Evolutionary conservation across 1,140 invertebrate species (phyloP).

Genomic region (Leptinotarsa texana): DNA sequence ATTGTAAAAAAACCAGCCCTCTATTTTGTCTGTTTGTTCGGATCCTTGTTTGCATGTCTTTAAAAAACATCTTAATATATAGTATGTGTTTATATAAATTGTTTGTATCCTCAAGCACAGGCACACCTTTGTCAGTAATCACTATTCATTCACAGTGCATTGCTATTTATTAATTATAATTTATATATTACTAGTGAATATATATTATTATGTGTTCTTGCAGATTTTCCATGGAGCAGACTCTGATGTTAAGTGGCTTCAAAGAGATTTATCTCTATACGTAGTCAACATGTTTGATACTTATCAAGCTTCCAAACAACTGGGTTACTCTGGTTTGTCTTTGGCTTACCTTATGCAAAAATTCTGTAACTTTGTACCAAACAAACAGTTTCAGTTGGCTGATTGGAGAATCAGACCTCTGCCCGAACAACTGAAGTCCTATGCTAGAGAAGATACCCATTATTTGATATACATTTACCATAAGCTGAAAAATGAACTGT

Average conservation of each 20-base stretch:
- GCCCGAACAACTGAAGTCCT: slow-evolving; percentile 79
- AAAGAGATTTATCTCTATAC: slow-evolving; percentile 93
- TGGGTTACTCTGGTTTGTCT: slow-evolving; percentile 75
- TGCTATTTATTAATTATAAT: too few relatives aligned
- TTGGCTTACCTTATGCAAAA: slow-evolving; percentile 78
- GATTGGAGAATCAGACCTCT: slow-evolving; percentile 97
- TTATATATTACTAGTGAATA: not conserved
- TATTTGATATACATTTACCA: slow-evolving; percentile 94
- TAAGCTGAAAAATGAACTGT: slow-evolving; percentile 75
- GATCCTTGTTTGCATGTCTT: too few relatives aligned
- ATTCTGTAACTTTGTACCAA: slow-evolving; percentile 78
- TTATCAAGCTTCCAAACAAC: slow-evolving; percentile 77
- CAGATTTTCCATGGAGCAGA: slow-evolving; percentile 91
- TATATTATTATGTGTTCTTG: slow-evolving; percentile 13
- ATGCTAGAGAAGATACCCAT: slow-evolving; percentile 94
- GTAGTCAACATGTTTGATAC: slow-evolving; percentile 98
- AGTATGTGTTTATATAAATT: too few relatives aligned
- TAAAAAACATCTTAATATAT: too few relatives aligned
- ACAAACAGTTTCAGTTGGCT: slow-evolving; percentile 92
- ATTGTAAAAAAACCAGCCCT: too few relatives aligned
- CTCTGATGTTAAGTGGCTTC: slow-evolving; percentile 90
- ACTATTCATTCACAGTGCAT: too few relatives aligned
- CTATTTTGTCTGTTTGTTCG: too few relatives aligned
- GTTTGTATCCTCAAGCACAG: too few relatives aligned
- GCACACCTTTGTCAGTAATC: too few relatives aligned